These are phyloP conservation scores for Pterostichus niger DNA, from an alignment of 2,888 invertebrate genomes.

Conservation along the genomic window DNA sequence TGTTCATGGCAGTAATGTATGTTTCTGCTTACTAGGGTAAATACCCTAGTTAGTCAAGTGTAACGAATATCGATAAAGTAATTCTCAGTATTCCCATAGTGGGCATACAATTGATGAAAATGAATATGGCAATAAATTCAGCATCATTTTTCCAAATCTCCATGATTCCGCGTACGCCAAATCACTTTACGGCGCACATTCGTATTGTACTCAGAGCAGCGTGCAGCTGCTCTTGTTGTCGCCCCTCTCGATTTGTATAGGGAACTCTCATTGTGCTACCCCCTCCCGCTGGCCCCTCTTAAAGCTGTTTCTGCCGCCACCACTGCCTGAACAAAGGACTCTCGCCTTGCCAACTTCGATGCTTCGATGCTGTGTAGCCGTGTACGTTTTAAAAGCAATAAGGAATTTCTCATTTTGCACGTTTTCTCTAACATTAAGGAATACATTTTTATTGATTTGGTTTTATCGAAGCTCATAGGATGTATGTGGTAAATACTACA, in stretches of 20 bases:
- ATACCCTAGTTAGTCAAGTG: not conserved
- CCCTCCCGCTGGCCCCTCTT: conserved; percentile 21
- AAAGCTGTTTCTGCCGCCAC: conserved; percentile 1
- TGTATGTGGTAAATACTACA: conserved; percentile 3
- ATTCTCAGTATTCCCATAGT: not conserved
- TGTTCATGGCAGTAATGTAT: too few species aligned
- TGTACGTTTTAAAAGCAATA: conserved; percentile 29
- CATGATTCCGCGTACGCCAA: conserved; percentile 39
- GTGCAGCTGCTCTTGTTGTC: conserved; percentile 55
- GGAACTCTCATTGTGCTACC: conserved; percentile 54
- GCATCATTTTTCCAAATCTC: conserved; percentile 43
- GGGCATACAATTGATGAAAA: conserved; percentile 13
- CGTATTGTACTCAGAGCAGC: conserved; percentile 29
- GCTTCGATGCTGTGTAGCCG: conserved; percentile 7
- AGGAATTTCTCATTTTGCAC: conserved; percentile 34
- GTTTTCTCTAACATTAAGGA: not conserved
- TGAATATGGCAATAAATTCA: conserved; percentile 23
- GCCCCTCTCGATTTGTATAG: conserved; percentile 48
- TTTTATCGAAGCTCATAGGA: too few species aligned
- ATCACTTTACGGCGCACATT: conserved; percentile 30
- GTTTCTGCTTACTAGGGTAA: not conserved
- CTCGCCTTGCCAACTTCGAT: conserved; percentile 19
- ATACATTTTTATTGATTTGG: too few species aligned
- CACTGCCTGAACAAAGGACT: conserved; percentile 28
- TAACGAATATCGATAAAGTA: not conserved